Base-by-base conservation (phyloP, 92 coral and sea anemone species). In the Parazoanthus swiftii region DNA sequence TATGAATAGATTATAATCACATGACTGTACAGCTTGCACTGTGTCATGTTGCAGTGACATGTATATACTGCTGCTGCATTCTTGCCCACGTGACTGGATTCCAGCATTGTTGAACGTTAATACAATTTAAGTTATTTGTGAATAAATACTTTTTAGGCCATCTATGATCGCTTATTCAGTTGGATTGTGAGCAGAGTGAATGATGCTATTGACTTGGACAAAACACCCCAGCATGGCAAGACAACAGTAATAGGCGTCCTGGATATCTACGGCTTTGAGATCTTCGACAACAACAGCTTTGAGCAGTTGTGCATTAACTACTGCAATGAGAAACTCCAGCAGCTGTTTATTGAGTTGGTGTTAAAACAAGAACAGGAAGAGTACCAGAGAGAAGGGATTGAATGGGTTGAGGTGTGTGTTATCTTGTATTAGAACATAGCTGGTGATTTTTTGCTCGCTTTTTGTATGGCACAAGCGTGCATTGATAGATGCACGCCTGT, bases 231-330 rank as follows among this genome's bases (percentile, higher is more conserved):
- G 1, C 99, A 97, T 77, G 99, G 99, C 35, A 93, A 93, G 83
- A 95, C 98, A 65, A 91, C 99, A 21, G 99, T 97, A 36, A 97
- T 97, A 59, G 99, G 99, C 76, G 99, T 97, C 54, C 94, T 97
- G 38, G 99, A 97, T 73, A 97, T 97, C 88, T 97, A 97, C 85
- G 99, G 99, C 88, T 96, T 96, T 91, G 99, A 96, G 91, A 92
- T 95, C 58, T 96, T 96, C 74, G 95, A 94, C 80, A 89, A 76
- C 51, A 96, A 96, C 90, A 94, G 98, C 81, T 96, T 96, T 89
- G 99, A 96, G 79, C 99, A 96, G 90, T 88, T 96, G 70, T 93
- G 96, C 88, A 96, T 96, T 91, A 96, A 96, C 89, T 96, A 95
- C 90, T 95, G 98, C 65, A 96, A 96, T 54, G 99, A 96, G 89